Evolutionary conservation across 2,888 invertebrate species (phyloP), one percentile per base, ranked within the genome.

Genomic region (Gordius sp.): DNA sequence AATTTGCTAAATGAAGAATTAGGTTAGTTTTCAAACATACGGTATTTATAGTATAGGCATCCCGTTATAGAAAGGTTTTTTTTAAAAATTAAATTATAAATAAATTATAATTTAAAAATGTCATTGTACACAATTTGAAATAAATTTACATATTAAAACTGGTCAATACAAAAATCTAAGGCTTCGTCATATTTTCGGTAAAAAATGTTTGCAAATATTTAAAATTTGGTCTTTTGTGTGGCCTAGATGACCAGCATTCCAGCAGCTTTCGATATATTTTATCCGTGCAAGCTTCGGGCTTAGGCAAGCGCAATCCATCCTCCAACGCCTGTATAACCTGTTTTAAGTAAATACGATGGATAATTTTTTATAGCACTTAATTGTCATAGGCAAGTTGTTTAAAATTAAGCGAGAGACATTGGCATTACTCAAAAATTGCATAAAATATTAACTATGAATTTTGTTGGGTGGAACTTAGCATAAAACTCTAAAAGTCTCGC

Each of bases 261-360:
- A 33, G n/a, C 39, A 33, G 8, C 8, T 13, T 33, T 13, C n/a
- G 8, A n/a, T 33, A 33, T 85, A 87, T 65, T 87, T 89, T 82
- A 89, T 87, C 2, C 82, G 74, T 18, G 77, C 75, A 91, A 91
- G 93, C 66, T 87, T 82, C 0, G 87, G 84, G 58, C 84, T 79
- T 57, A 87, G 74, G 87, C 91, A 91, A 0, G 89, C 82, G 66
- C 85, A 81, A 66, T 91, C 91, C 61, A 91, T 71, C 59, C n/a
- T 33, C 39, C 8, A 33, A 13, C 8, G 39, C 8, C 8, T 33
- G 8, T 33, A 33, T 33, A 33, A 33, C 39, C 39, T 33, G n/a
- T n/a, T n/a, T n/a, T n/a, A n/a, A n/a, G n/a, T n/a, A n/a, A n/a
- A n/a, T n/a, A n/a, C n/a, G n/a, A 33, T 33, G n/a, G 8, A 13